phyloP scores from a whole-genome alignment of 2,113 vertebrate genomes.

The Lamprologus tigripictilis region DNA sequence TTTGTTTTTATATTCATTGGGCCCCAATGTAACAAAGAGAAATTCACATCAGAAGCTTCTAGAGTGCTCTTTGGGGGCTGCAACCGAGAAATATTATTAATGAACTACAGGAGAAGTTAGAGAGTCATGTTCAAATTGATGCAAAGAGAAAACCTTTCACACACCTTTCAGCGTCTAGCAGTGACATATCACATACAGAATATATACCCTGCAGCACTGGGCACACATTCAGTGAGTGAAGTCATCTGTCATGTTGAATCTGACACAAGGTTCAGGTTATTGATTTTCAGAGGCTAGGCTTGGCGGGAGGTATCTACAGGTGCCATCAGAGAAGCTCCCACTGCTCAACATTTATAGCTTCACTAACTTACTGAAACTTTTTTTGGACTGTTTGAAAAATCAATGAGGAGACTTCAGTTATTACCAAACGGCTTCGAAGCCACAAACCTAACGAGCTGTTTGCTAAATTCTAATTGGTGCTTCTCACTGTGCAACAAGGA shows the following conservation, averaged over 20 bases:
- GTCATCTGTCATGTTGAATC: constrained; percentile 15
- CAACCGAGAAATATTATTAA: not conserved
- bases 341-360: constrained; percentile 37
- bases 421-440: not conserved
- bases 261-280: constrained; percentile 30
- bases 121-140: not conserved
- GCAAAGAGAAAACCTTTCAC: constrained; percentile 24
- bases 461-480: not conserved
- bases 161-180: not conserved
- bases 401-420: not conserved
- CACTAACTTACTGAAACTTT: not conserved
- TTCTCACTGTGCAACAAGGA: not conserved
- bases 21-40: not conserved
- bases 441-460: not conserved
- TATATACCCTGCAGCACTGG: not conserved
- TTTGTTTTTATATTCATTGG: not conserved
- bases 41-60: not conserved
- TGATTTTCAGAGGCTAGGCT: constrained; percentile 29
- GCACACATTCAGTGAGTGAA: not conserved
- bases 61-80: not conserved
- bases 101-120: not conserved
- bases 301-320: not conserved
- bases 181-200: constrained; percentile 1
- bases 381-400: not conserved
- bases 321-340: constrained; percentile 11